phyloP scores from a whole-genome alignment of 1,140 invertebrate species.

The fruit fly (Drosophila melanogaster) region Release_6_plus_ISO1_MT NT_033779.5:16120501-16121000 shows the following conservation, averaged over 20 bases:
- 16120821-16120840: no score
- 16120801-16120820: background rate
- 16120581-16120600: slow-evolving; percentile 66
- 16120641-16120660: slow-evolving; percentile 24
- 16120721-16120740: slow-evolving; percentile 58
- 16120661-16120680: slow-evolving; percentile 25
- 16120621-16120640: slow-evolving; percentile 71
- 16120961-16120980: background rate
- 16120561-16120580: slow-evolving; percentile 28
- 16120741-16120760: slow-evolving; percentile 69
- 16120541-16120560: slow-evolving; percentile 4
- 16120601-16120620: slow-evolving; percentile 66
- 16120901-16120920: no score
- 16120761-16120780: slow-evolving; percentile 31
- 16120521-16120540: slow-evolving; percentile 15
- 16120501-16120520: slow-evolving; percentile 28
- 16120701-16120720: slow-evolving; percentile 70
- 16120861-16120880: no score
- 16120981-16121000: slow-evolving; percentile 16
- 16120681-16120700: slow-evolving; percentile 63
- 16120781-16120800: background rate
- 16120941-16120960: background rate
- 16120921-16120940: no score
- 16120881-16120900: no score
- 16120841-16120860: no score